Base-by-base conservation (phyloP, 2,888 invertebrate species). In the Cinara cedri region DNA sequence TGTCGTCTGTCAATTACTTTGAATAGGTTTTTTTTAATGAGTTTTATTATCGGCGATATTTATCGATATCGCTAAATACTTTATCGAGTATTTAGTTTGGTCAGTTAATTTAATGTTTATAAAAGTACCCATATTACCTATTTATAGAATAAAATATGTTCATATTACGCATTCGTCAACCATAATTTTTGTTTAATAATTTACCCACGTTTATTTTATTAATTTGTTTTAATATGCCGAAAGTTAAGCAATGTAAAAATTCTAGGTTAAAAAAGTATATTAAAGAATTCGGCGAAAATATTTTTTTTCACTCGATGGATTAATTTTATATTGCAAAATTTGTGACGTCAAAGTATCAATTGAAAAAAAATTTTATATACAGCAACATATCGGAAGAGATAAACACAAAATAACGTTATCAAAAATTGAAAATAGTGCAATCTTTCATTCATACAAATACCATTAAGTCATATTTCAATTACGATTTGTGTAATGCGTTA, bases 401-500 rank as follows among this genome's bases (percentile, higher is more conserved):
- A 19, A 42, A 63, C 42, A 63, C 14, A 63, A 63, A 63, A 63
- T 19, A 42, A n/a, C 34, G 42, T 11, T 63, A 10, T n/a, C 14
- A 16, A 63, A 42, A 63, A 26, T 34, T 62, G 8, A 34, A 34
- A 62, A 62, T n/a, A 62, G 16, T 62, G 1, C 62, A 62, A 14
- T 6, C 26, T 60, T 55, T 55, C 21, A 55, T 55, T 55, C 21
- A 55, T 55, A 55, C 14, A 60, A 60, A 60, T 60, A 60, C 14
- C 26, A 60, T 60, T 60, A 60, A 60, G 14, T 62, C 57, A 57
- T 3, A 57, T 24, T 57, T 57, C 14, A 57, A 62, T 62, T 62
- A 62, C 16, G n/a, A n/a, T 62, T 13, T 62, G 13, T 62, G 26
- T 62, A 62, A 62, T 11, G 34, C 60, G 1, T 21, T 62, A 34